These are phyloP conservation scores for Andrena trimmerana DNA, from an alignment of 2,888 invertebrate genomes.

Conservation along the genomic window DNA sequence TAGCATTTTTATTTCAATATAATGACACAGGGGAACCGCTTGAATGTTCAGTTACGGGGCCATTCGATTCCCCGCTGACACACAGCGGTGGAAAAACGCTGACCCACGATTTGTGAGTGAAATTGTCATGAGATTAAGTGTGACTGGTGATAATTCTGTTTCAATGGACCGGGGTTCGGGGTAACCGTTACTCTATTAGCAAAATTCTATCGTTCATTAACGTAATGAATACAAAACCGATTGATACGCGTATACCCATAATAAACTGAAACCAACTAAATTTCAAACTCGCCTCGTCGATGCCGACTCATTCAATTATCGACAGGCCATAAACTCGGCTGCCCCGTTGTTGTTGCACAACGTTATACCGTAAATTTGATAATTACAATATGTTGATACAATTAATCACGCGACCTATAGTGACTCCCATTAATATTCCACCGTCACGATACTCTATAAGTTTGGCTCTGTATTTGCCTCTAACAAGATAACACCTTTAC, in stretches of 20 bases:
- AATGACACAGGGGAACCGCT: neutral
- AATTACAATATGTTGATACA: constrained; percentile 39
- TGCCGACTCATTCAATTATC: constrained; percentile 47
- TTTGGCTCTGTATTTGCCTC: neutral
- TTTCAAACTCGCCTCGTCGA: constrained; percentile 33
- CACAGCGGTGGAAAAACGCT: constrained; percentile 1
- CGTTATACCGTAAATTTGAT: constrained; percentile 34
- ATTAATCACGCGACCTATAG: constrained; percentile 19
- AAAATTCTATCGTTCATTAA: constrained; percentile 40
- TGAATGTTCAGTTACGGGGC: neutral
- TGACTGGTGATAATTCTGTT: neutral
- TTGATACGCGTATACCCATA: constrained; percentile 44
- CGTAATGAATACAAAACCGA: constrained; percentile 46
- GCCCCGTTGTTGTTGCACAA: neutral
- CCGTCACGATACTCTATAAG: neutral
- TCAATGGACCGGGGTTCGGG: neutral
- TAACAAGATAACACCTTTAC: neutral
- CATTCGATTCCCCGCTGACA: constrained; percentile 11
- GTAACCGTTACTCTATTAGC: constrained; percentile 3
- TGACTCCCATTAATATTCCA: neutral
- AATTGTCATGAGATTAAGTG: constrained; percentile 7
- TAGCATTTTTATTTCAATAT: constrained; percentile 35
- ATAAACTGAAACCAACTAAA: constrained; percentile 52
- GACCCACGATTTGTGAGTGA: neutral
- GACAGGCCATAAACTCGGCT: constrained; percentile 35